Percentiles rank a stretch among this genome's conserved stretches.
phyloP scores from a whole-genome alignment of 2,797 vertebrate genomes.

The Octomys mimax region DNA sequence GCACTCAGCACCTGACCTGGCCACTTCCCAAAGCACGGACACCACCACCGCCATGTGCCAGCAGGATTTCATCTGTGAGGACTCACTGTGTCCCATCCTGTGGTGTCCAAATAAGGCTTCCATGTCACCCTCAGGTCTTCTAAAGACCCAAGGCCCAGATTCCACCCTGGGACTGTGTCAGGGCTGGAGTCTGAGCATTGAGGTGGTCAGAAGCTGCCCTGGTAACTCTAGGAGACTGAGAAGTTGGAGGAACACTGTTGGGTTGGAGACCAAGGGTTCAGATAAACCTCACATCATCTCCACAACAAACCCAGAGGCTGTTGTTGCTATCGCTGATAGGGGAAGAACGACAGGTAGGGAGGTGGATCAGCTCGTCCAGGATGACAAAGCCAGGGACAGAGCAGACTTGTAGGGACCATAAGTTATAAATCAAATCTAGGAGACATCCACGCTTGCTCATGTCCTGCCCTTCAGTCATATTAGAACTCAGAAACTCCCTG shows the following conservation, averaged over 20 bases:
- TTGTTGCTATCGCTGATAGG: neutral
- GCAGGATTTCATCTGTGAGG: accelerated
- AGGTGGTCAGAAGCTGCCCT: neutral
- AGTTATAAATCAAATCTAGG: neutral
- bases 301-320: neutral
- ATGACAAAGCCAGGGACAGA: neutral
- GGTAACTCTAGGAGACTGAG: neutral
- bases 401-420: neutral
- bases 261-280: neutral
- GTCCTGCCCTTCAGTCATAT: neutral
- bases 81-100: accelerated
- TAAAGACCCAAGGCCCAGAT: neutral
- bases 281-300: accelerated
- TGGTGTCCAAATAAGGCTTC: neutral
- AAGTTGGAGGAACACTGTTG: neutral
- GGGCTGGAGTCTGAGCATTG: too few relatives aligned
- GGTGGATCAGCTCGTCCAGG: neutral
- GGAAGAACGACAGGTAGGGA: neutral
- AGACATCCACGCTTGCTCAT: neutral
- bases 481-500: neutral
- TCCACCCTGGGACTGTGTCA: accelerated
- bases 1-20: neutral
- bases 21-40: accelerated
- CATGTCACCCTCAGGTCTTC: accelerated
- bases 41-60: accelerated